Evolutionary conservation across 2,113 vertebrate genomes (phyloP), one percentile per base, ranked within the genome.

Genomic region (Columba livia): DNA sequence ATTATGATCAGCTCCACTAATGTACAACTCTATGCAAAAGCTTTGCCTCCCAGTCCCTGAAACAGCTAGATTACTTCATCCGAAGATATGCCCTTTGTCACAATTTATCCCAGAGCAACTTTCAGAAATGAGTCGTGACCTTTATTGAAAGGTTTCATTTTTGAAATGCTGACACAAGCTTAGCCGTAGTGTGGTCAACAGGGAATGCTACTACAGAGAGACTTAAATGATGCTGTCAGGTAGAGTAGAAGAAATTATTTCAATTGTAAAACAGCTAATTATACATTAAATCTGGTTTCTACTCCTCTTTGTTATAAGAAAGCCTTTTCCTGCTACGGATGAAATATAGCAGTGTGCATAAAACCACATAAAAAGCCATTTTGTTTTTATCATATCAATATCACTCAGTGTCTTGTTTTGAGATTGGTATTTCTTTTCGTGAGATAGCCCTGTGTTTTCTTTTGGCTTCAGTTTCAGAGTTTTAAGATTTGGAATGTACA

Each of bases 211-310:
- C 34, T 62, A 51, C 36, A 50, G 53, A 67, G 42, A 75, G 64
- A 84, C 44, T 74, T 75, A 84, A 94, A 66, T 82, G 38, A 75
- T 1, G 2, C 66, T 91, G 89, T 85, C 81, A 75, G 0, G 0
- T 10, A 89, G 54, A 77, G 23, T 5, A 53, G 47, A 90, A 93
- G 83, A 73, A 89, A 77, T 91, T 66, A 94, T 96, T 96, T 94
- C 79, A 85, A 69, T 54, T 95, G 66, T 34, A 89, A 94, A 88
- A n/a, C 72, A 74, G 36, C 14, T 79, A 88, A 94, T 83, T 88
- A 64, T 70, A 38, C 8, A 56, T 67, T 58, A 85, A 84, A 60
- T 88, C 82, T 88, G 34, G 15, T 85, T 54, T 38, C 67, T 89
- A 44, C n/a, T 80, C 12, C 16, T 90, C 60, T 73, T 64, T 70